phyloP scores from a whole-genome alignment of 2,888 invertebrate genomes.

The Nymphalis c-album region DNA sequence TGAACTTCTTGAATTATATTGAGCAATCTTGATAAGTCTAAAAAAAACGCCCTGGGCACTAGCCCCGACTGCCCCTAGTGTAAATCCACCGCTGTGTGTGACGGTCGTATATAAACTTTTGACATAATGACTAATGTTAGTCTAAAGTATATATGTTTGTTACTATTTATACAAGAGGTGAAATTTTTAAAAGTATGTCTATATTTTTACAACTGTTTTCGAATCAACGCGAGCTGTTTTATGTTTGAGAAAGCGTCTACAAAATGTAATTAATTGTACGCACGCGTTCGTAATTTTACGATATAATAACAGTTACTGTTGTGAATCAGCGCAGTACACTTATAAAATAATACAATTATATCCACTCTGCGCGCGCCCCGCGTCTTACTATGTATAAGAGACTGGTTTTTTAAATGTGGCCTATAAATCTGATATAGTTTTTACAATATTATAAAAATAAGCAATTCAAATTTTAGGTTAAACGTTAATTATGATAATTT shows the following conservation, averaged over 20 bases:
- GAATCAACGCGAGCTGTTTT: conserved; percentile 5
- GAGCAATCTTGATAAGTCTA: too few species aligned
- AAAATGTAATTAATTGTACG: conserved; percentile 36
- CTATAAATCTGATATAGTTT: not conserved
- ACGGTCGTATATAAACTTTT: too few species aligned
- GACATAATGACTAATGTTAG: too few species aligned
- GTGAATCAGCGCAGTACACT: conserved; percentile 38
- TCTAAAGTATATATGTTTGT: not conserved
- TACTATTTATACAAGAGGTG: not conserved
- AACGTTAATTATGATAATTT: too few species aligned
- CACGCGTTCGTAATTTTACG: conserved; percentile 36
- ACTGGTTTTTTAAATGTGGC: too few species aligned
- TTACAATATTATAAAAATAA: too few species aligned
- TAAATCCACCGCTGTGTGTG: too few species aligned
- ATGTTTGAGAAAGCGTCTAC: conserved; percentile 29
- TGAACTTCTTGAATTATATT: too few species aligned
- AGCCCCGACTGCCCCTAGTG: too few species aligned
- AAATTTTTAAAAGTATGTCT: not conserved
- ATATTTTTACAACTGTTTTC: conserved; percentile 1
- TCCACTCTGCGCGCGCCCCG: not conserved
- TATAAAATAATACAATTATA: conserved; percentile 24
- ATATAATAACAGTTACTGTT: conserved; percentile 32
- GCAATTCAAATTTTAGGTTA: too few species aligned
- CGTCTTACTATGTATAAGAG: not conserved
- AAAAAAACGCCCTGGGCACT: too few species aligned